Evolutionary conservation across 2,113 vertebrate genomes (phyloP).

Genomic region (Varanus salvator): DNA sequence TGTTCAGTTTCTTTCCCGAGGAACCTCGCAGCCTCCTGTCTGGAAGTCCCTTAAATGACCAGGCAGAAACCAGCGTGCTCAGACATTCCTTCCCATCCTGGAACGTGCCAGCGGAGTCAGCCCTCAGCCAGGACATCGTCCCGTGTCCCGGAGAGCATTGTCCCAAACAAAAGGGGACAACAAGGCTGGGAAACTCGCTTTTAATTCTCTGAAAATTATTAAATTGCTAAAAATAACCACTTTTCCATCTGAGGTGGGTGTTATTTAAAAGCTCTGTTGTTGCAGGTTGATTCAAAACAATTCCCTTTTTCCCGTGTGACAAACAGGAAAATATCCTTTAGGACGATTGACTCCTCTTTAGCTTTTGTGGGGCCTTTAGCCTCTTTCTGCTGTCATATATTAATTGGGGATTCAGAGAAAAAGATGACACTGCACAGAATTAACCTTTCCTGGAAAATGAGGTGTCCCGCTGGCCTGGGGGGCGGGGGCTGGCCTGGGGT

Average conservation of each 20-base stretch:
- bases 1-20: too few species aligned
- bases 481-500: too few species aligned
- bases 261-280: not conserved
- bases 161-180: not conserved
- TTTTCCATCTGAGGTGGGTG: not conserved
- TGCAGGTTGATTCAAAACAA: not conserved
- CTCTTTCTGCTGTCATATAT: not conserved
- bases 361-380: not conserved
- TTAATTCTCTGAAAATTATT: not conserved
- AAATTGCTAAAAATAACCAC: not conserved
- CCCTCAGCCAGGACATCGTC: not conserved
- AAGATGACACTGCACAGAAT: not conserved
- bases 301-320: not conserved
- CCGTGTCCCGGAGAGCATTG: not conserved
- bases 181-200: not conserved
- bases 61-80: not conserved
- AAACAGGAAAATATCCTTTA: not conserved
- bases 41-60: not conserved
- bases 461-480: too few species aligned
- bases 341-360: not conserved
- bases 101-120: not conserved
- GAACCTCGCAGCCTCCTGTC: not conserved
- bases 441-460: not conserved
- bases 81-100: not conserved
- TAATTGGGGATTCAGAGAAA: not conserved